A percentile compares a stretch with the other conserved stretches of the same genome.
These are phyloP conservation scores for Drosophila leontia DNA, from an alignment of 1,140 invertebrate genomes.

Conservation along the genomic window DNA sequence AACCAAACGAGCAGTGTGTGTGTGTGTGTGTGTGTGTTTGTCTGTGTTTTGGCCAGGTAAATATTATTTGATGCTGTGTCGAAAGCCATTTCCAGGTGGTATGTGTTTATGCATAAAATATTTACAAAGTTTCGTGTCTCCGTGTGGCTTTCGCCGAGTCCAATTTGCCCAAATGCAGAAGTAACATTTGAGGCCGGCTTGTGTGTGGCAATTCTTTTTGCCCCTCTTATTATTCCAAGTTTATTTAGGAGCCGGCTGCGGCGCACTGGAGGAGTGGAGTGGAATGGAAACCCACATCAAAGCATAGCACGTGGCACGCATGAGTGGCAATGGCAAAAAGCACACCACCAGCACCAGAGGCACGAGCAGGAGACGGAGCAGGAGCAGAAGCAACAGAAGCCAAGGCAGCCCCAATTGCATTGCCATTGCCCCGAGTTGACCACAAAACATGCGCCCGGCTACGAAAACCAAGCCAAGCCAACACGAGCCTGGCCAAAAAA, in stretches of 20 bases:
- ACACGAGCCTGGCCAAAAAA: slow-evolving; percentile 32
- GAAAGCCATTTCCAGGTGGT: slow-evolving; percentile 78
- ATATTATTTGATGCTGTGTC: slow-evolving; percentile 82
- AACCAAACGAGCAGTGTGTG: slow-evolving; percentile 48
- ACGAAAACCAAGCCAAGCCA: slow-evolving; percentile 34
- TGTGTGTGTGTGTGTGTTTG: slow-evolving; percentile 13
- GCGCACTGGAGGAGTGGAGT: slow-evolving; percentile 31
- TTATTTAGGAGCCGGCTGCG: slow-evolving; percentile 68
- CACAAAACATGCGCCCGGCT: slow-evolving; percentile 74
- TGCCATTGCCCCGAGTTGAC: slow-evolving; percentile 74
- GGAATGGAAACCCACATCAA: slow-evolving; percentile 67
- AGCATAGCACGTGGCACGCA: slow-evolving; percentile 80
- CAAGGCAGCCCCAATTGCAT: slow-evolving; percentile 67
- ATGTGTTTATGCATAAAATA: slow-evolving; percentile 83
- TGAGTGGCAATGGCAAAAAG: slow-evolving; percentile 78
- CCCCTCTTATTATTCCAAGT: slow-evolving; percentile 78
- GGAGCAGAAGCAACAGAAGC: slow-evolving; percentile 30
- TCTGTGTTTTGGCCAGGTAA: slow-evolving; percentile 59
- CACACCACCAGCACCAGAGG: slow-evolving; percentile 40
- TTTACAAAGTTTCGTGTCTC: slow-evolving; percentile 70
- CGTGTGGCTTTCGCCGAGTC: slow-evolving; percentile 71
- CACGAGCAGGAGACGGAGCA: slow-evolving; percentile 24
- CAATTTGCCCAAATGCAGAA: slow-evolving; percentile 79
- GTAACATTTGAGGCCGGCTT: slow-evolving; percentile 64
- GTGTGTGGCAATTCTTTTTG: slow-evolving; percentile 45